Percentiles rank a stretch among this genome's conserved stretches.
Evolutionary conservation across 2,888 invertebrate genomes (phyloP).

Genomic region (Hirtodrosophila duncani): DNA sequence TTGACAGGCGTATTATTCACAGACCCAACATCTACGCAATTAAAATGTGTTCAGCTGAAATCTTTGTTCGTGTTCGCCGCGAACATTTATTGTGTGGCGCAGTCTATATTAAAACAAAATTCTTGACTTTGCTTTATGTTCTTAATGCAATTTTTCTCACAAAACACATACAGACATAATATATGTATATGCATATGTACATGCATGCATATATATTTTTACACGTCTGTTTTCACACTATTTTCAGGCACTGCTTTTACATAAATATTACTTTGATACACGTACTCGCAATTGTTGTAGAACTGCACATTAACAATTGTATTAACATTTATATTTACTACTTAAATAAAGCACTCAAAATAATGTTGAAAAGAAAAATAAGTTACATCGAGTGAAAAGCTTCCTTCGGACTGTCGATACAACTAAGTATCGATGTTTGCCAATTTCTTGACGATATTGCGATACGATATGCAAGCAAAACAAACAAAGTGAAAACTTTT

Average conservation of each 20-base stretch:
- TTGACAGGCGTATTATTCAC: too few species aligned
- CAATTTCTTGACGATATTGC: too few species aligned
- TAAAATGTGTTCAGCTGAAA: constrained; percentile 37
- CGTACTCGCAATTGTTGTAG: constrained; percentile 34
- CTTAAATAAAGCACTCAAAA: constrained; percentile 41
- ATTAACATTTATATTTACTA: constrained; percentile 35
- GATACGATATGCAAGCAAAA: too few species aligned
- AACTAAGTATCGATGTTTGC: too few species aligned
- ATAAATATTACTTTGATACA: constrained; percentile 9
- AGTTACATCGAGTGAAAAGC: constrained; percentile 61
- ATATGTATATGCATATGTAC: constrained; percentile 10
- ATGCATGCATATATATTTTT: constrained; percentile 12
- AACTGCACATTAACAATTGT: constrained; percentile 23
- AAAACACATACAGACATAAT: too few species aligned
- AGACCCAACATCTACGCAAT: constrained; percentile 52
- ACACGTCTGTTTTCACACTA: constrained; percentile 32
- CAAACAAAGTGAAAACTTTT: too few species aligned
- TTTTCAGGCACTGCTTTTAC: constrained; percentile 8
- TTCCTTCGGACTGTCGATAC: constrained; percentile 27
- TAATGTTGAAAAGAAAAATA: constrained; percentile 65
- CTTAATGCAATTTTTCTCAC: constrained; percentile 4
- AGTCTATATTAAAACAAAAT: constrained; percentile 35
- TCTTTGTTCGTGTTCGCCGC: constrained; percentile 50
- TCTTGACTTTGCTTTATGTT: constrained; percentile 30
- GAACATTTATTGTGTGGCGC: constrained; percentile 28